Evolutionary conservation across 2,113 vertebrate species (phyloP).

Genomic region (Pollimyrus isidori): DNA sequence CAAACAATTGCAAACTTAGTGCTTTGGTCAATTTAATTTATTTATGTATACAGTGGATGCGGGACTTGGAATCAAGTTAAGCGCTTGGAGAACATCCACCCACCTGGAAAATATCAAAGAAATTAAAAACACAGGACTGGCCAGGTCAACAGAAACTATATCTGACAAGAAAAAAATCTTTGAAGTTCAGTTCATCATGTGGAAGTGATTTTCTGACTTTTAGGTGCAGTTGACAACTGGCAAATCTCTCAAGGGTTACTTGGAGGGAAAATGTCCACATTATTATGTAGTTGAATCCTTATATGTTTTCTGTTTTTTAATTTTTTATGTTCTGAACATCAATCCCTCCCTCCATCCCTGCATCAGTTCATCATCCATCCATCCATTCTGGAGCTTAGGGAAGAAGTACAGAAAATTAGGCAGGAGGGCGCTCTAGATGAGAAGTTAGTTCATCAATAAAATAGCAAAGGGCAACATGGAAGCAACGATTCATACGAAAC

Average conservation of each 20-base stretch:
- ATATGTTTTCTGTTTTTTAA: background rate
- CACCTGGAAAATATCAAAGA: constrained; percentile 4
- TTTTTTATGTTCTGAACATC: background rate
- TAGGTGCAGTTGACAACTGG: background rate
- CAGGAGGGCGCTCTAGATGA: background rate
- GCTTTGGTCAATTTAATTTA: background rate
- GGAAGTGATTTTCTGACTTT: constrained; percentile 1
- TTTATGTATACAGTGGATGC: background rate
- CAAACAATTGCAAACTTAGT: background rate
- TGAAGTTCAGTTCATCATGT: constrained; percentile 5
- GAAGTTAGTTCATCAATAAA: background rate
- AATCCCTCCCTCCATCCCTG: background rate
- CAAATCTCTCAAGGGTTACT: background rate
- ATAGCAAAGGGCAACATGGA: background rate
- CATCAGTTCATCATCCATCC: background rate
- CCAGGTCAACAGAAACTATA: background rate
- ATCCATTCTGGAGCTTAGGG: background rate
- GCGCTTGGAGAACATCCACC: background rate
- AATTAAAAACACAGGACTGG: constrained; percentile 10
- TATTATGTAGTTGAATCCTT: background rate
- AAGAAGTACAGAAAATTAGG: background rate
- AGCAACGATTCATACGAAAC: background rate
- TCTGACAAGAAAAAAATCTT: constrained; percentile 2
- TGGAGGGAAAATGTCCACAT: background rate
- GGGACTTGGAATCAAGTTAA: background rate